Evolutionary conservation across 2,113 vertebrate genomes (phyloP), one percentile per base, ranked within the genome.

Genomic region (Gracilinanus agilis): DNA sequence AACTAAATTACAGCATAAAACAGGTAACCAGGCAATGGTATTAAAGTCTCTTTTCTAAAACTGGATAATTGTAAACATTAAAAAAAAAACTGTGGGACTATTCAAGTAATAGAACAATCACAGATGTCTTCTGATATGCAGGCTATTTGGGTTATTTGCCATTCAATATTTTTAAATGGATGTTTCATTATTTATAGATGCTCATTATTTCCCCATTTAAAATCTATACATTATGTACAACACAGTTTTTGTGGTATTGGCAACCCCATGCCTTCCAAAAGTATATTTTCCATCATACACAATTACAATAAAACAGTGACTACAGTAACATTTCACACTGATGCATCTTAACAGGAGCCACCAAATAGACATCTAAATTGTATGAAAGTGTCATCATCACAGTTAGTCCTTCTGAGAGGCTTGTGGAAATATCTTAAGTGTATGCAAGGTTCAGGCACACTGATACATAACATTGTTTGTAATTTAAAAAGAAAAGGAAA

Each of bases 51-150:
- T 99, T 98, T 98, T 98, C 99, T 99, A 99, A 99, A 99, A 99
- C 98, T 98, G 98, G 98, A 98, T 99, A 98, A 99, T 99, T 99
- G 99, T 99, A 99, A 99, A 99, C 99, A 99, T 99, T 99, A 98
- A 99, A 99, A 98, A 92, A 98, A 98, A 98, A 97, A 99, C 99
- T 99, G 99, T 98, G 99, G 99, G 99, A 99, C 99, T 99, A 99
- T 99, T 99, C 99, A 99, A 99, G 99, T 99, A 99, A 99, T 98
- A 99, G 98, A 99, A 99, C 99, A 98, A 99, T 99, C 99, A 99
- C 99, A 98, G 98, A 99, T 98, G 99, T 99, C 98, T 99, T 98
- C 98, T 99, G 97, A 97, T 98, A 99, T 98, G 99, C 99, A 99
- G 98, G 99, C 99, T 98, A 99, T 98, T 49, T 98, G 98, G 99